Conservation (phyloP, 2,113 vertebrate species). For the Thamnophis sirtalis region DNA sequence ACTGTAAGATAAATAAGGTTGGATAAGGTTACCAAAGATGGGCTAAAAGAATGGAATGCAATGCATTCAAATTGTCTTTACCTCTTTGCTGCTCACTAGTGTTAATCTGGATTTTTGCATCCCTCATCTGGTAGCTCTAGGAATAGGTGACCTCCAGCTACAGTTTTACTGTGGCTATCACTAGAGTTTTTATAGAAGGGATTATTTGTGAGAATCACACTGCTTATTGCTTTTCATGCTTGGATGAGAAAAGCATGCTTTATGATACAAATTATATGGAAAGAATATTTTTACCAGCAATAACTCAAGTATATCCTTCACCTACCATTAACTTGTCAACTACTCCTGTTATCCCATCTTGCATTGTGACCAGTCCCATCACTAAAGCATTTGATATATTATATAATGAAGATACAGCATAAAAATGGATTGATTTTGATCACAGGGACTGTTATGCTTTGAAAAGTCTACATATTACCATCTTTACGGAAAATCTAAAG, state of each 20-base stretch:
- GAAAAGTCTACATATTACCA: slow-evolving; percentile 26
- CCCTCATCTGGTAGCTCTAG: neutral
- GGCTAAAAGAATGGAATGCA: neutral
- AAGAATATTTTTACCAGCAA: slow-evolving; percentile 38
- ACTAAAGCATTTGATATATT: slow-evolving; percentile 73
- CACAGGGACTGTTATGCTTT: slow-evolving; percentile 24
- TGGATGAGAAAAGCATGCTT: slow-evolving; percentile 19
- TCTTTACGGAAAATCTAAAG: slow-evolving; percentile 50
- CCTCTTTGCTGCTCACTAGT: neutral
- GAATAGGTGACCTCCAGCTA: neutral
- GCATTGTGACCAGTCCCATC: slow-evolving; percentile 48
- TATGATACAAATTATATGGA: slow-evolving; percentile 4
- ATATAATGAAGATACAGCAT: slow-evolving; percentile 70
- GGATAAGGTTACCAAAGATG: neutral
- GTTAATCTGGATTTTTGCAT: neutral
- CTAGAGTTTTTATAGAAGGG: neutral
- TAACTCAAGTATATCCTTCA: slow-evolving; percentile 14
- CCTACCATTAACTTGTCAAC: slow-evolving; percentile 7
- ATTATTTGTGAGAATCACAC: neutral
- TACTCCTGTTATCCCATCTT: slow-evolving; percentile 47
- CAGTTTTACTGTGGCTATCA: neutral
- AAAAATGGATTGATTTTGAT: slow-evolving; percentile 44
- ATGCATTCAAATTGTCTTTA: neutral
- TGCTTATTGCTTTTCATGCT: neutral
- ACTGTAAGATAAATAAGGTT: neutral